These are phyloP conservation scores for Prunella strophiata DNA, from an alignment of 2,797 vertebrate genomes.

Conservation along the genomic window DNA sequence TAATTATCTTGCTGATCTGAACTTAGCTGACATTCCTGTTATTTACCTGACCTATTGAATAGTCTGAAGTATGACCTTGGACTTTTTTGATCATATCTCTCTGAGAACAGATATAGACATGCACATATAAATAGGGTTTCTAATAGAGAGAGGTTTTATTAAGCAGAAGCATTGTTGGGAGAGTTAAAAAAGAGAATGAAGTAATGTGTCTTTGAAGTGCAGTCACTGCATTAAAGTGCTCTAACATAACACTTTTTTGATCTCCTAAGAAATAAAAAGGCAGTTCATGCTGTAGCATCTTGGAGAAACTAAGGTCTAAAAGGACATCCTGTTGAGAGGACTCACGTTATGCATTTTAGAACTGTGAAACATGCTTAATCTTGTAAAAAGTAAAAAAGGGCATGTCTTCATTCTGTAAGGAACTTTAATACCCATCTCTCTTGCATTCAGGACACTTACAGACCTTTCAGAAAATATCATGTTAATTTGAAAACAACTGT, in stretches of 20 bases:
- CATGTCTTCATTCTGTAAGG: background rate
- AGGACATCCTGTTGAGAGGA: background rate
- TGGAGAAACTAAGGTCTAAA: background rate
- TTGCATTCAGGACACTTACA: background rate
- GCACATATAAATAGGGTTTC: background rate
- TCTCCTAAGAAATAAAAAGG: background rate
- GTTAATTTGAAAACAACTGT: background rate
- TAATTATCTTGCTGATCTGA: background rate
- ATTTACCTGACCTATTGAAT: background rate
- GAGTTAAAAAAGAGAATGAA: background rate
- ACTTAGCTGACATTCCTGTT: background rate
- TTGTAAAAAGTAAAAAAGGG: background rate
- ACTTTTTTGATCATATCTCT: background rate
- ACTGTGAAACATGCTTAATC: background rate
- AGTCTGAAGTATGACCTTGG: background rate
- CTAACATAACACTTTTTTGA: background rate
- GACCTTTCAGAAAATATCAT: background rate
- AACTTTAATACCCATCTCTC: background rate
- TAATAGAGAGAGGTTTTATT: background rate
- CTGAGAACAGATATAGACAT: background rate
- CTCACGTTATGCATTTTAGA: background rate
- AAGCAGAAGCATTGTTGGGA: background rate
- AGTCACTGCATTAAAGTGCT: background rate
- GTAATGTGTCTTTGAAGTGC: background rate
- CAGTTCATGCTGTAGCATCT: background rate